Evolutionary conservation across 2,888 invertebrate genomes (phyloP), one percentile per base, ranked within the genome.

Genomic region (Sminthurides aquaticus): DNA sequence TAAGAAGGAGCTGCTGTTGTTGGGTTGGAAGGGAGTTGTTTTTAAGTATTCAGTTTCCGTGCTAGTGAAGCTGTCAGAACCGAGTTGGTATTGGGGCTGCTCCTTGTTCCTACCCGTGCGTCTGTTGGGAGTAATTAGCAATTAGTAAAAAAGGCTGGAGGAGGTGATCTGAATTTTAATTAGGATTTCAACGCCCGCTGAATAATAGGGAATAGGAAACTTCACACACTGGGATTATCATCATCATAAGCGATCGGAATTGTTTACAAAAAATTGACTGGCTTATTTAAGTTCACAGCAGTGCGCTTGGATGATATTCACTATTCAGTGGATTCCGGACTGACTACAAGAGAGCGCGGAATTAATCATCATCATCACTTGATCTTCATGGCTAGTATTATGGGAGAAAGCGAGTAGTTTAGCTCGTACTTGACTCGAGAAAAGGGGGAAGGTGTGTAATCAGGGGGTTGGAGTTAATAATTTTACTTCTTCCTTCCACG

Each of bases 121-220:
- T 57, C 57, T 43, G 58, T 58, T 58, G 34, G n/a, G 43, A 58
- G 48, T 58, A 58, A 58, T 58, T 58, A 58, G 58, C 58, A 58
- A 58, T 58, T 58, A 58, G 58, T 43, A 8, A 24, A 34, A 56
- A 58, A 43, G 24, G 43, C 5, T 43, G 43, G 43, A 22, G 58
- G 27, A 58, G 26, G 24, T 58, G 28, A 29, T 3, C 26, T 58
- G 58, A 58, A 58, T 58, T 58, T 58, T 29, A 58, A 58, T 29
- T 58, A 43, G 52, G 43, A 20, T 57, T 57, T 27, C 57, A 57
- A 27, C 26, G n/a, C 18, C 57, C n/a, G 3, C 27, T n/a, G 20
- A 5, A 27, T 34, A 34, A 34, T 34, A 15, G 5, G 43, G 43
- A 34, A 34, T 34, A 34, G 43, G 15, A 15, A 57, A 28, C 20